Evolutionary conservation across 2,113 vertebrate genomes (phyloP).

Genomic region (Acinonyx jubatus): DNA sequence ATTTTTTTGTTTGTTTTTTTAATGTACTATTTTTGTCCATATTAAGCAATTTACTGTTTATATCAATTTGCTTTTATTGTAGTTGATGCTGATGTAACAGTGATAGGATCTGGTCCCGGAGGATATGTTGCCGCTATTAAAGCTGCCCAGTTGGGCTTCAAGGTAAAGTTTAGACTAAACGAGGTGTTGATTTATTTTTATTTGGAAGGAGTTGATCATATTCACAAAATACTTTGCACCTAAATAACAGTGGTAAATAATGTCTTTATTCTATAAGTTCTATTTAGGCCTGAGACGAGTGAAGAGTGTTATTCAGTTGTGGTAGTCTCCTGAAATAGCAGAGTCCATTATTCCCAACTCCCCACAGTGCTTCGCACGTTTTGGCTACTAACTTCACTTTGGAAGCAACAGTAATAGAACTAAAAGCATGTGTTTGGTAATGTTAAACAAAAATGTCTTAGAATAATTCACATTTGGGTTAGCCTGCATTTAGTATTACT

Average conservation of each 20-base stretch:
- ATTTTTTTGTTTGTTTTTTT: background rate
- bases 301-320: background rate
- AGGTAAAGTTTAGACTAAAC: slow-evolving; percentile 84
- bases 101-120: slow-evolving; percentile 97
- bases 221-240: background rate
- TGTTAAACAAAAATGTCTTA: slow-evolving; percentile 24
- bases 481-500: slow-evolving; percentile 11
- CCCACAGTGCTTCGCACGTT: background rate
- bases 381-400: slow-evolving; percentile 32
- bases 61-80: slow-evolving; percentile 68
- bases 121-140: slow-evolving; percentile 99
- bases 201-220: background rate
- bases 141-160: slow-evolving; percentile 98
- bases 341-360: background rate
- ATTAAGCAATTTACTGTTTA: slow-evolving; percentile 3
- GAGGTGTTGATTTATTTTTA: background rate
- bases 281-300: background rate
- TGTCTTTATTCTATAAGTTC: slow-evolving; percentile 15
- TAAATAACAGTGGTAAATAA: slow-evolving; percentile 18
- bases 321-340: background rate
- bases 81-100: slow-evolving; percentile 98
- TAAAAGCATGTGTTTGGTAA: background rate
- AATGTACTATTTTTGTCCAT: background rate
- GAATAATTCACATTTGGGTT: slow-evolving; percentile 24
- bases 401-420: background rate